These are phyloP conservation scores for Trichosurus vulpecula DNA, from an alignment of 2,797 vertebrate species.

Conservation along the genomic window DNA sequence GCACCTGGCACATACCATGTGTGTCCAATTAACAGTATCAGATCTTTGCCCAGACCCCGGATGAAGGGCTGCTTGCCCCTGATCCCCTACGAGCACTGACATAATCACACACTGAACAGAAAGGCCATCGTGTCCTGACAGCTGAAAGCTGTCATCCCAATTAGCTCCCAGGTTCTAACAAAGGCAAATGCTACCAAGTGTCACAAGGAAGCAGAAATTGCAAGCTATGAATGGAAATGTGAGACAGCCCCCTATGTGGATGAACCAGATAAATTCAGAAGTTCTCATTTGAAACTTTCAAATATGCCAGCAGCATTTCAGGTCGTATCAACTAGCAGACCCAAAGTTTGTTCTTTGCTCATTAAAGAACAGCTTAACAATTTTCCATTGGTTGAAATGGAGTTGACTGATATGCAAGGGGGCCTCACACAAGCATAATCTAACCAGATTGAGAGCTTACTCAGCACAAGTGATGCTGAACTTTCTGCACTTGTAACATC, in stretches of 20 bases:
- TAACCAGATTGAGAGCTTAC: constrained; percentile 37
- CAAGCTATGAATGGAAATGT: constrained; percentile 56
- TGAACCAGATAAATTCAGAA: constrained; percentile 6
- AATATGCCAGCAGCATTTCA: neutral
- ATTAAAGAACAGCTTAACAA: constrained; percentile 25
- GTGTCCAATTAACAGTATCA: constrained; percentile 70
- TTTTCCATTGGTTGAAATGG: constrained; percentile 35
- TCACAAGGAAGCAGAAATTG: constrained; percentile 39
- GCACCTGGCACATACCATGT: constrained; percentile 56
- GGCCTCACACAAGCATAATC: constrained; percentile 43
- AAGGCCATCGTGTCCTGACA: constrained; percentile 50
- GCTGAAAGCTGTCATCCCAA: constrained; percentile 60
- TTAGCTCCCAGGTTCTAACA: constrained; percentile 55
- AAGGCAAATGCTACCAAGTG: constrained; percentile 61
- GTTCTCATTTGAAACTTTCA: constrained; percentile 16
- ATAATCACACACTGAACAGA: constrained; percentile 53
- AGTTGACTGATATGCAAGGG: constrained; percentile 30
- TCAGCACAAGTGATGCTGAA: constrained; percentile 26
- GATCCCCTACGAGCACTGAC: constrained; percentile 48
- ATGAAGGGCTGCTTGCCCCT: constrained; percentile 51
- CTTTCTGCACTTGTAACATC: constrained; percentile 21
- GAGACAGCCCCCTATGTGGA: constrained; percentile 12
- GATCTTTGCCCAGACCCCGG: constrained; percentile 32
- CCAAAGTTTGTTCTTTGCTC: neutral
- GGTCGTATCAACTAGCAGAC: neutral